Base-by-base conservation (phyloP, 2,888 invertebrate genomes). In the Sinhomidia bicolor region DNA sequence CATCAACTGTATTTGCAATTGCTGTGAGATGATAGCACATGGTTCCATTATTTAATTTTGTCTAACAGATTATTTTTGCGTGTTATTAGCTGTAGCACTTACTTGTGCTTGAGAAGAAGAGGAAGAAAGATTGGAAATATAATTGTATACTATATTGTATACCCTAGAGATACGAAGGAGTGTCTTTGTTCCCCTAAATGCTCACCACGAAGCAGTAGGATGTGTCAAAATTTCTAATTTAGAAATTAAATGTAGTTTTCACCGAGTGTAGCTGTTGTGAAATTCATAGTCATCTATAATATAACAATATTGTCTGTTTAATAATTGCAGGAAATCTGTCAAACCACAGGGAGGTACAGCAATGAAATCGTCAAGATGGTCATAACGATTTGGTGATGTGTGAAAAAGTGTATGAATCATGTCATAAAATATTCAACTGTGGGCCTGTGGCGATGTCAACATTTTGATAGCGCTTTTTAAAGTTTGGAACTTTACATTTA, bases 291-390 rank as follows among this genome's bases (percentile, higher is more conserved):
- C 5, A 7, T 41, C 5, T 41, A 7, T 7, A 41, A 5, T 41
- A 7, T 41, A 41, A 41, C 41, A 7, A 7, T 41, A 41, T 41
- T 41, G 41, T 57, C 20, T 62, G 10, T 62, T 62, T 62, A 29
- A 62, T 29, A 62, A 62, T 62, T 62, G 65, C 65, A 65, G 65
- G 65, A 65, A 65, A 65, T 36, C 36, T 36, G 62, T 26, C 62
- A n/a, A 65, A 17, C 65, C 32, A n/a, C 36, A 62, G 54, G 2
- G 20, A 20, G n/a, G 54, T 5, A 54, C 5, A 17, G 54, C 20
- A 54, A 20, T 5, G 2, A 47, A 14, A 9, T 7, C 6, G 9
- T 4, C 47, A 47, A 12, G 6, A 7, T 47, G 2, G 7, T 47
- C 47, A 47, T 2, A 9, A 41, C 14, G 47, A 12, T 12, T 2